Evolutionary conservation across 2,888 invertebrate species (phyloP).

Genomic region (Laspeyria flexula): DNA sequence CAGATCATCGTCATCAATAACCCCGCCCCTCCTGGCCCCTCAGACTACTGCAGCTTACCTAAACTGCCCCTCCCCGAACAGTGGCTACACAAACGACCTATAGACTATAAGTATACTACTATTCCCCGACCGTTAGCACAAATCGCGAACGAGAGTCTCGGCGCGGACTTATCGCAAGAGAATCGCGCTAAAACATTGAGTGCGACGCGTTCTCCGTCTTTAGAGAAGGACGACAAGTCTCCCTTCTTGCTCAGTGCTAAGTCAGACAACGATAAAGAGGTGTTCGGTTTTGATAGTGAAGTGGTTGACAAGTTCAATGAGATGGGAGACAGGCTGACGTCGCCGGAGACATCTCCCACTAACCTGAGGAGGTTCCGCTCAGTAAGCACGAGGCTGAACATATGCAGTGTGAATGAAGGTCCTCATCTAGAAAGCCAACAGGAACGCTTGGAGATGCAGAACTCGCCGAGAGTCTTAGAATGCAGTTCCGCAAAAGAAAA

Average conservation of each 20-base stretch:
- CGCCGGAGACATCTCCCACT: slow-evolving; percentile 64
- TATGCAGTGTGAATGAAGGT: slow-evolving; percentile 71
- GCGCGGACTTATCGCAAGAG: slow-evolving; percentile 66
- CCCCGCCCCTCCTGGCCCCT: slow-evolving; percentile 42
- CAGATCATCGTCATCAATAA: slow-evolving; percentile 53
- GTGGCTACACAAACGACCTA: slow-evolving; percentile 75
- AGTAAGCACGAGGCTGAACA: slow-evolving; percentile 75
- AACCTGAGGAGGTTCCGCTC: slow-evolving; percentile 72
- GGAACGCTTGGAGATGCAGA: slow-evolving; percentile 74
- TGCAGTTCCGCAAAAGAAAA: slow-evolving; percentile 78
- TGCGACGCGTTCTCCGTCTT: slow-evolving; percentile 78
- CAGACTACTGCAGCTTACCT: slow-evolving; percentile 62
- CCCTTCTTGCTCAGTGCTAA: slow-evolving; percentile 70
- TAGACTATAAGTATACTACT: slow-evolving; percentile 72
- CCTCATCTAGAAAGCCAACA: slow-evolving; percentile 64
- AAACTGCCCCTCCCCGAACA: slow-evolving; percentile 77
- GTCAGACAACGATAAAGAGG: slow-evolving; percentile 67
- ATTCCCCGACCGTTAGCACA: slow-evolving; percentile 76
- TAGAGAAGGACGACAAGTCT: slow-evolving; percentile 83
- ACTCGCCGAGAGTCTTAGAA: slow-evolving; percentile 73
- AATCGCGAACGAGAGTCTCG: slow-evolving; percentile 64
- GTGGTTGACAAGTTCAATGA: slow-evolving; percentile 59
- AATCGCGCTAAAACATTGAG: slow-evolving; percentile 74
- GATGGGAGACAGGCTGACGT: slow-evolving; percentile 52
- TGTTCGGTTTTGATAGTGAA: slow-evolving; percentile 75